Base-by-base conservation (phyloP, 2,888 invertebrate species). In the Eupithecia pulchellata region DNA sequence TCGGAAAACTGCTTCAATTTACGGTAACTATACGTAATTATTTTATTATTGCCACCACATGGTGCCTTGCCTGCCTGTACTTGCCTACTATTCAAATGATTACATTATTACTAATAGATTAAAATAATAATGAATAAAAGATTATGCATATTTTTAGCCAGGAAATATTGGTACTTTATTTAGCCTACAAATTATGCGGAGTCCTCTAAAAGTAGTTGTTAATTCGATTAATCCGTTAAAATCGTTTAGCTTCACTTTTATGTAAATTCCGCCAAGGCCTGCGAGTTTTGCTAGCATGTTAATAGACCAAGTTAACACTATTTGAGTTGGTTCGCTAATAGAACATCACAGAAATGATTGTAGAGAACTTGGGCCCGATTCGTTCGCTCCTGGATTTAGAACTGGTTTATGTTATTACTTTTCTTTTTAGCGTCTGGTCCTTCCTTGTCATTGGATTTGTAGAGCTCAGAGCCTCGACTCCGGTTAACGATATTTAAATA, bases 191-290 rank as follows among this genome's bases (percentile, higher is more conserved):
- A 34, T 34, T 34, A 60, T 25, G 55, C 30, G 30, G n/a, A 30
- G 9, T 30, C 20, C 29, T 60, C 32, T 55, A 65, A 47, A 55
- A 58, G n/a, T 17, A 60, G 14, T 20, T 25, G 34, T 34, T 61
- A 34, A 61, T 32, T 42, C 42, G 39, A 27, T 27, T 63, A 42
- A 63, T 39, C 63, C 9, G 63, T 63, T 29, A 5, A 61, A 13
- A 25, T 34, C 61, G n/a, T 27, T 52, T 67, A 61, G n/a, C 52
- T 61, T 9, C 47, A 52, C 61, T 62, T 68, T 65, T 68, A 70
- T 73, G 76, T 60, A 69, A 78, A 78, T 76, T 63, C 61, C 32
- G 32, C 34, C 69, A 74, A 74, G 76, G 78, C 57, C 71, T 42
- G 36, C 68, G 32, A 61, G 60, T 68, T 74, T 72, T 64, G 72